These are phyloP conservation scores for Andrena marginata DNA, from an alignment of 2,888 invertebrate genomes.

Conservation along the genomic window DNA sequence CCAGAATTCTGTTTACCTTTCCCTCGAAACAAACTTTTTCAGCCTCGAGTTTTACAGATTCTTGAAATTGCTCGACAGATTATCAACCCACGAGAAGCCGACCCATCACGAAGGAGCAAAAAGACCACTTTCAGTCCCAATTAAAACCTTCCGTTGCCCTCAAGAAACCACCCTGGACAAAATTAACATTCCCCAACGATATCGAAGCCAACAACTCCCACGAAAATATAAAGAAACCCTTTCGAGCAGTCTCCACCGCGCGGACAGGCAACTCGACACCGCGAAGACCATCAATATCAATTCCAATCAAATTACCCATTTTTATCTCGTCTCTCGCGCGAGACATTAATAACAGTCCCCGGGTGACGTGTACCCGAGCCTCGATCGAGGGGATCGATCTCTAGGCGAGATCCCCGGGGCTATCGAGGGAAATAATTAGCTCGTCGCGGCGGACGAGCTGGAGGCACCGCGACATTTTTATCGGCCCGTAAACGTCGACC, in stretches of 20 bases:
- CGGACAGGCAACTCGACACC: background rate
- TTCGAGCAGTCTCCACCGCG: background rate
- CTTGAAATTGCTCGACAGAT: too few species aligned
- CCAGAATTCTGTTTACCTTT: too few species aligned
- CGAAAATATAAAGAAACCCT: background rate
- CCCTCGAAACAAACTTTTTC: too few species aligned
- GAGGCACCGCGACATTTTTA: slow-evolving; percentile 49
- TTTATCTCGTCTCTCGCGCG: slow-evolving; percentile 15
- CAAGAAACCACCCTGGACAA: too few species aligned
- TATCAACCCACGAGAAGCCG: too few species aligned
- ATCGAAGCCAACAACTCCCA: too few species aligned
- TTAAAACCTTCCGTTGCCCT: too few species aligned
- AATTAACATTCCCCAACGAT: too few species aligned
- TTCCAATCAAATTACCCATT: slow-evolving; percentile 28
- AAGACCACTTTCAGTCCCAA: too few species aligned
- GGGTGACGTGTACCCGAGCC: slow-evolving; percentile 30
- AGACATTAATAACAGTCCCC: slow-evolving; percentile 26
- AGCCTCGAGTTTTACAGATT: too few species aligned
- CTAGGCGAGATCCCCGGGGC: slow-evolving; percentile 10
- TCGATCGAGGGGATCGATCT: slow-evolving; percentile 20
- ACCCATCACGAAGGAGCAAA: too few species aligned
- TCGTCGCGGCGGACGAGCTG: background rate
- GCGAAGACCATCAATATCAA: slow-evolving; percentile 30
- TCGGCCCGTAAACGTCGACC: slow-evolving; percentile 49
- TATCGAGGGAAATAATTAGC: slow-evolving; percentile 58